Evolutionary conservation across 2,113 vertebrate genomes (phyloP).

Genomic region (Kryptolebias marmoratus): DNA sequence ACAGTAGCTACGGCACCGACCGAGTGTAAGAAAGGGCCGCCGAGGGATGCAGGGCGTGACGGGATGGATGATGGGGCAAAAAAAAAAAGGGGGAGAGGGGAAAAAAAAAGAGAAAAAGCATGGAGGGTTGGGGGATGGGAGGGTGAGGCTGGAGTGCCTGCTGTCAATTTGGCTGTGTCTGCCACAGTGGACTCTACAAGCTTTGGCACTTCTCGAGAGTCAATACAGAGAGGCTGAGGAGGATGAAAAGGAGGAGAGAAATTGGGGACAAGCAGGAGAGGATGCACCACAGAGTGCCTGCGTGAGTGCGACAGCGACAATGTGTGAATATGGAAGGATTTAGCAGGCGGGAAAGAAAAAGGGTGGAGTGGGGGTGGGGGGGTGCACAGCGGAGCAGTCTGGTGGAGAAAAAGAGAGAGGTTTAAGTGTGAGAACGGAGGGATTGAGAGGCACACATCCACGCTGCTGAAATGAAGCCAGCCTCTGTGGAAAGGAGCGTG

Average conservation of each 20-base stretch:
- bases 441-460: constrained; percentile 16
- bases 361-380: not conserved
- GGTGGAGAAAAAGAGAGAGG: constrained; percentile 31
- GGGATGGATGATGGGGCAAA: constrained; percentile 34
- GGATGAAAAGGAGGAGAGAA: constrained; percentile 25
- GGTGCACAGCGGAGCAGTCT: constrained; percentile 8
- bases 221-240: constrained; percentile 56
- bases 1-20: constrained; percentile 95
- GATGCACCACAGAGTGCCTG: constrained; percentile 45
- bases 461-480: constrained; percentile 18
- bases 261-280: constrained; percentile 34
- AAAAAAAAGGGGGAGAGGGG: constrained; percentile 1
- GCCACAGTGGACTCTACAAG: constrained; percentile 56
- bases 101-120: not conserved
- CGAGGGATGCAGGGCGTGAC: constrained; percentile 9
- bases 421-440: constrained; percentile 37
- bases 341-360: constrained; percentile 31
- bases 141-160: constrained; percentile 50
- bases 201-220: constrained; percentile 65
- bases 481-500: constrained; percentile 24
- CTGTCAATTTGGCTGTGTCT: constrained; percentile 79
- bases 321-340: constrained; percentile 86
- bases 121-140: not conserved
- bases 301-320: constrained; percentile 87
- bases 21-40: constrained; percentile 72